These are phyloP conservation scores for Drosophila santomea DNA, from an alignment of 1,140 invertebrate species.

Conservation along the genomic window DNA sequence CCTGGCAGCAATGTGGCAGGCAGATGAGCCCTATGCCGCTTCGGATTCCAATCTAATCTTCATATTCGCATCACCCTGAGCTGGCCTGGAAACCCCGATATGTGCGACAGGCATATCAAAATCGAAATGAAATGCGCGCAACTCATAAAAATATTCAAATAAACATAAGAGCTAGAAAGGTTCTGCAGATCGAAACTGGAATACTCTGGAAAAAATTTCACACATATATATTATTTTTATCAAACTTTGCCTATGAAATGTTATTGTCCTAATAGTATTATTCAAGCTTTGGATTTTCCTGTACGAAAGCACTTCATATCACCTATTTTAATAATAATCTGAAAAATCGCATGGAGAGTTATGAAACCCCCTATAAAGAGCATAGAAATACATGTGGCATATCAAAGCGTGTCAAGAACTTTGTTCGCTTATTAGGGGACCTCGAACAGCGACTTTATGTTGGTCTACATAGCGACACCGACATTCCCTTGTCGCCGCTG, in stretches of 20 bases:
- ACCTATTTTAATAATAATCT: neutral
- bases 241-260: no score
- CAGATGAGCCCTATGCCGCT: constrained; percentile 49
- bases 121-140: constrained; percentile 72
- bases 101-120: constrained; percentile 59
- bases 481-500: neutral
- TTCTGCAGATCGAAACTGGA: neutral
- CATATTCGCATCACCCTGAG: constrained; percentile 26
- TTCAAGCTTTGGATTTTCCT: no score
- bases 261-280: no score
- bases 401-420: constrained; percentile 82
- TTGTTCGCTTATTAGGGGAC: constrained; percentile 75
- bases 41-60: constrained; percentile 43
- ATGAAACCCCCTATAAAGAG: constrained; percentile 1
- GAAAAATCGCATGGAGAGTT: neutral
- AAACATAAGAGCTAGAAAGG: neutral
- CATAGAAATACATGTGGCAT: constrained; percentile 35
- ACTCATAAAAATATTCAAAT: constrained; percentile 58
- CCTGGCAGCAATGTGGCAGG: constrained; percentile 68
- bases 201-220: constrained; percentile 5
- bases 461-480: constrained; percentile 22
- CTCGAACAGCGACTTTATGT: constrained; percentile 23
- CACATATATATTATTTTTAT: no score
- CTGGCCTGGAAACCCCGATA: constrained; percentile 59
- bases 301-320: no score